A percentile compares a stretch with the other conserved stretches of the same genome.
Evolutionary conservation across 30 jellyfish, hydroid and myxozoan species (phyloP).

Genomic region (Aurelia coerulea): DNA sequence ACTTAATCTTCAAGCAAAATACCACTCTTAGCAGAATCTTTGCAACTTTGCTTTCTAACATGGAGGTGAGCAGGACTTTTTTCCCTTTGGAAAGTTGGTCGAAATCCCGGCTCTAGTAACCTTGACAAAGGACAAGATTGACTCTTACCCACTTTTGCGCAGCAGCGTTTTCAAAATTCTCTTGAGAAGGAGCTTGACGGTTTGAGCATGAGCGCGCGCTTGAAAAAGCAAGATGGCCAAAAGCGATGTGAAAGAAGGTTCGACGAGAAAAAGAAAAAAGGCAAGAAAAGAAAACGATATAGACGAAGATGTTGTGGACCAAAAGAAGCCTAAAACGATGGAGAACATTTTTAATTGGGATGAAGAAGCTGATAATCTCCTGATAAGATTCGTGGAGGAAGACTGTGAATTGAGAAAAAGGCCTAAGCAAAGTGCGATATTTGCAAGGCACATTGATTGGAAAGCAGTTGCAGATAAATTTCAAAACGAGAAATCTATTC

Average conservation of each 20-base stretch:
- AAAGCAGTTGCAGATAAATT: conserved; percentile 22
- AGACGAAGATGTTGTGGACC: background rate
- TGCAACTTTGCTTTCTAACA: no score
- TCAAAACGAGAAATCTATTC: background rate
- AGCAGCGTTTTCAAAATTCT: no score
- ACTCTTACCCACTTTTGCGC: no score
- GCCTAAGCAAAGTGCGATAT: conserved; percentile 19
- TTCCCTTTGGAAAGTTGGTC: no score
- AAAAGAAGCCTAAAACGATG: conserved; percentile 12
- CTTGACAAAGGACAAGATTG: no score
- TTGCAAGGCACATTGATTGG: conserved; percentile 50
- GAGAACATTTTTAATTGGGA: conserved; percentile 12
- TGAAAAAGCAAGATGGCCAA: conserved; percentile 25
- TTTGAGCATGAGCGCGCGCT: background rate
- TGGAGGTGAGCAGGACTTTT: no score
- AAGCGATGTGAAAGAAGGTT: background rate
- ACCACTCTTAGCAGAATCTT: no score
- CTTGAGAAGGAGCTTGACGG: no score
- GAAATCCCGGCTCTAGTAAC: no score
- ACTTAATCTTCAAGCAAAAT: no score
- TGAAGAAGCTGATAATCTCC: conserved; percentile 44
- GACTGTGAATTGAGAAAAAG: conserved; percentile 1
- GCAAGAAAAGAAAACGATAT: conserved; percentile 7
- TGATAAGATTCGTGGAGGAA: conserved; percentile 47
- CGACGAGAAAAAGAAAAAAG: conserved; percentile 1